These are phyloP conservation scores for Dermatophagoides farinae DNA, from an alignment of 1,140 invertebrate genomes.

Conservation along the genomic window DNA sequence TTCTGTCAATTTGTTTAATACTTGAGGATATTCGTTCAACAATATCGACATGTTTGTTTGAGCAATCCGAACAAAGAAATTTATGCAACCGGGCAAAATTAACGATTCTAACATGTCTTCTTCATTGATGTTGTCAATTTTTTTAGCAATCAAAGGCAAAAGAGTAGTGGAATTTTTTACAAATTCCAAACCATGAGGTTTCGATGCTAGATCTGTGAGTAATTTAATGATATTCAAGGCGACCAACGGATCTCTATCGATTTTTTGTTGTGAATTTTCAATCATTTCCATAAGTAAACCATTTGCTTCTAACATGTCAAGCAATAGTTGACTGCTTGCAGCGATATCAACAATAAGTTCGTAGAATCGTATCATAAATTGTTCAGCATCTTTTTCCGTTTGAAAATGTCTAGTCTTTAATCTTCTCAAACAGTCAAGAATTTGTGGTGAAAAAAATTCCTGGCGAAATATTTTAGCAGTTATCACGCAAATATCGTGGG, in stretches of 20 bases:
- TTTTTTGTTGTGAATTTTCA: neutral
- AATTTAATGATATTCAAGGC: conserved; percentile 1
- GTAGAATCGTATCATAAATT: neutral
- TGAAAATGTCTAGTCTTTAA: neutral
- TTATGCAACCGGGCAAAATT: conserved; percentile 9
- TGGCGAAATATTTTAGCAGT: neutral
- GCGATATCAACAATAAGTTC: neutral
- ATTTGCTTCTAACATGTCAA: neutral
- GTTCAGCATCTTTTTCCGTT: neutral
- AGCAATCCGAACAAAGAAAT: conserved; percentile 3
- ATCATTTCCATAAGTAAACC: neutral
- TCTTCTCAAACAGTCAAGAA: neutral
- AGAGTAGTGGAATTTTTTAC: neutral
- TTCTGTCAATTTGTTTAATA: neutral
- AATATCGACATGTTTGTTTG: neutral
- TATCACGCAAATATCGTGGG: neutral
- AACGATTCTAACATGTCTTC: neutral
- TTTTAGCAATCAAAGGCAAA: neutral
- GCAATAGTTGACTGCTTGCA: neutral
- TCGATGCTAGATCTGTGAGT: conserved; percentile 7
- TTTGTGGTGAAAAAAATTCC: neutral
- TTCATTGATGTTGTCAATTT: neutral
- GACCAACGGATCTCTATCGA: conserved; percentile 1
- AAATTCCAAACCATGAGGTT: neutral
- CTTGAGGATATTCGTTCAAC: neutral